Base-by-base conservation (phyloP, 1,140 invertebrate genomes). In the Dreissena rostriformis region DNA sequence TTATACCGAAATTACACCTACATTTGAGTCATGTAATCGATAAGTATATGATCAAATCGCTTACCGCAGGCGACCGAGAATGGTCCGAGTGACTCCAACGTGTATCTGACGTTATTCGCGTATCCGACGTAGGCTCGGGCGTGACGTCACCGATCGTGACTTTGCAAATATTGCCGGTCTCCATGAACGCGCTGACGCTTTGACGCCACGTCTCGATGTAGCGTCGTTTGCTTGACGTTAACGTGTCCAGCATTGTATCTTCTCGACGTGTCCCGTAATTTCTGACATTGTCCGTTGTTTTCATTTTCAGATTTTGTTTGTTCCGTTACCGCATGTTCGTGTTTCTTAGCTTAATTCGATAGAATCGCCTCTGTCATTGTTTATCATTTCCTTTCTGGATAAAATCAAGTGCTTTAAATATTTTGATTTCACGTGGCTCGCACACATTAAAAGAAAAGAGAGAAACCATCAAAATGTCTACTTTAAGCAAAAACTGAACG, bases 131-230 rank as follows among this genome's bases (percentile, higher is more conserved):
- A n/a, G 70, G 68, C 61, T 81, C 79, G 7, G 78, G 79, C 11
- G 79, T 81, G 14, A 81, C 39, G 17, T 72, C 68, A 49, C 52
- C 68, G 10, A 81, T 63, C 0, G 68, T 81, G 14, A 81, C 70
- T 22, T 68, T 51, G n/a, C 79, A 81, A 11, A 81, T 81, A 28
- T 81, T 81, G 8, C 79, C 79, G 65, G 70, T 73, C 57, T 81
- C 79, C 79, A 81, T 81, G 57, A 73, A 81, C 22, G 66, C 49
- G 67, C 79, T 81, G 10, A 81, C 79, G 53, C 61, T 72, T 29
- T 81, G 79, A 63, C 79, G 68, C 79, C 79, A 81, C 7, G 66
- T 63, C 29, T 81, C 79, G 17, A 81, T 73, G 49, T 61, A 81
- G 17, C 26, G 55, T 28, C 79, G 28, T 61, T 81, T 81, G 17